These are phyloP conservation scores for Staurois parvus DNA, from an alignment of 2,797 vertebrate genomes.

Conservation along the genomic window DNA sequence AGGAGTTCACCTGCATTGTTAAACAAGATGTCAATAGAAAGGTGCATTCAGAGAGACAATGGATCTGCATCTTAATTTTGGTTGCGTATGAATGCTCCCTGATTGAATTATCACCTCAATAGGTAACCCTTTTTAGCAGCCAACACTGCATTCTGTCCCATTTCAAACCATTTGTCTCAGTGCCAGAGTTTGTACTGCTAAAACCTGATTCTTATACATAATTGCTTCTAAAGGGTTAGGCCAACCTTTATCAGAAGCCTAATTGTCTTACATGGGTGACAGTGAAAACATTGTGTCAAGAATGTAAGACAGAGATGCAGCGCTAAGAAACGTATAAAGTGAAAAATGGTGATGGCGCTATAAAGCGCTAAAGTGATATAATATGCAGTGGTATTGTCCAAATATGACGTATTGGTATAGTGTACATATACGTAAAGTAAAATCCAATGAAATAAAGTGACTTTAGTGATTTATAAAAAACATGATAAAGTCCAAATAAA, in stretches of 20 bases:
- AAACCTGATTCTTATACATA: neutral
- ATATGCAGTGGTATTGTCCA: no score
- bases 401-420: no score
- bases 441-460: no score
- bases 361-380: no score
- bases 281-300: no score
- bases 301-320: no score
- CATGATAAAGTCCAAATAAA: no score
- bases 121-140: neutral
- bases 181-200: neutral
- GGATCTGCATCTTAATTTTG: neutral
- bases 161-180: neutral
- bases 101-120: slow-evolving; percentile 44
- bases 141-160: neutral
- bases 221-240: neutral
- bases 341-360: no score
- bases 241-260: neutral
- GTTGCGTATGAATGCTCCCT: neutral
- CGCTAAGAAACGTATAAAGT: no score
- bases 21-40: neutral
- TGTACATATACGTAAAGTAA: no score
- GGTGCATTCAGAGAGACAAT: slow-evolving; percentile 38
- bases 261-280: neutral
- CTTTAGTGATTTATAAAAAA: no score
- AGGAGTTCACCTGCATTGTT: slow-evolving; percentile 4